Conservation (phyloP, 2,888 invertebrate genomes). For the Adela reaumurella region DNA sequence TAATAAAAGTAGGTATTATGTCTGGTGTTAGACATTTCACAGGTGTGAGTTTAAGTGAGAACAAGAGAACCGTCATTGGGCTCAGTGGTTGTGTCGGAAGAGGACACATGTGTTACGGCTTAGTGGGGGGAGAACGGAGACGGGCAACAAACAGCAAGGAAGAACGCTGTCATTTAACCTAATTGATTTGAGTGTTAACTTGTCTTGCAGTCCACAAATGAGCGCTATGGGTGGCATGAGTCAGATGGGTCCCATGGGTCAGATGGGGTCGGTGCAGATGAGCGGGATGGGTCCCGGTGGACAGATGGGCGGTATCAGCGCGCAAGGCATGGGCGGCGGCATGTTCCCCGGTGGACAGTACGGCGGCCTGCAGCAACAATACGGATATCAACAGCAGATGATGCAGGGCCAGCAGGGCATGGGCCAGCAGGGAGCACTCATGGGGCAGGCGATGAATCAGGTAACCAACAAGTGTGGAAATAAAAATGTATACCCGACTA, state of each 20-base stretch:
- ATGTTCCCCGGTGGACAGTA: slow-evolving; percentile 60
- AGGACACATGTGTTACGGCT: too few species aligned
- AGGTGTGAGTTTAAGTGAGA: too few species aligned
- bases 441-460: slow-evolving; percentile 51
- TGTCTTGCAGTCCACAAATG: slow-evolving; percentile 32
- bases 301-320: slow-evolving; percentile 37
- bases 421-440: slow-evolving; percentile 35
- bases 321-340: slow-evolving; percentile 43
- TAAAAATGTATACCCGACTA: too few species aligned
- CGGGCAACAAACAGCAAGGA: too few species aligned
- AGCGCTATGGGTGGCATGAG: slow-evolving; percentile 44
- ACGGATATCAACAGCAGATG: slow-evolving; percentile 47
- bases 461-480: slow-evolving; percentile 15
- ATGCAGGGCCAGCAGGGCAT: slow-evolving; percentile 33
- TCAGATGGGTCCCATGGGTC: slow-evolving; percentile 42
- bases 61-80: too few species aligned
- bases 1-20: too few species aligned
- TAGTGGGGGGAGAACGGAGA: too few species aligned
- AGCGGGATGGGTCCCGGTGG: slow-evolving; percentile 31
- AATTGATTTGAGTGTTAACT: too few species aligned
- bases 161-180: too few species aligned
- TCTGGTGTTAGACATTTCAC: too few species aligned
- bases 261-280: slow-evolving; percentile 23
- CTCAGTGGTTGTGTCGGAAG: too few species aligned
- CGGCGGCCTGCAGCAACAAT: slow-evolving; percentile 59